Conservation (phyloP, 2,888 invertebrate species). For the Drosophila robusta region DNA sequence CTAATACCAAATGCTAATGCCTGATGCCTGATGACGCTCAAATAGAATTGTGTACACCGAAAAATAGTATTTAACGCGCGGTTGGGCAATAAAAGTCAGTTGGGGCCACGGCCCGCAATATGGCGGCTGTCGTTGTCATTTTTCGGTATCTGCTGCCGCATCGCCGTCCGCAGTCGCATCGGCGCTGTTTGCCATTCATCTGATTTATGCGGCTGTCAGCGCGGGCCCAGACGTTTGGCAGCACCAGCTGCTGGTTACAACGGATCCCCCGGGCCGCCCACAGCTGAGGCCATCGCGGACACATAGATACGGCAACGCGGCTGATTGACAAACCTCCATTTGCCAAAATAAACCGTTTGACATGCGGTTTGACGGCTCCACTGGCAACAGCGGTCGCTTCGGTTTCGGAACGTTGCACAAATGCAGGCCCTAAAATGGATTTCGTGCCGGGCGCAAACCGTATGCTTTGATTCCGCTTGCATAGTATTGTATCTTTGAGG, state of each 20-base stretch:
- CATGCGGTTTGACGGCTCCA: constrained; percentile 51
- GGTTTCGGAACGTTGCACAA: constrained; percentile 1
- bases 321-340: constrained; percentile 77
- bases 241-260: constrained; percentile 41
- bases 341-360: constrained; percentile 75
- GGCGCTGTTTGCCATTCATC: constrained; percentile 47
- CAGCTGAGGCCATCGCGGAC: constrained; percentile 36
- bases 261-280: background rate
- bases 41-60: constrained; percentile 44
- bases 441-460: constrained; percentile 21
- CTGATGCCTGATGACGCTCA: constrained; percentile 35
- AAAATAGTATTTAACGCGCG: constrained; percentile 62
- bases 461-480: constrained; percentile 35
- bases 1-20: constrained; percentile 23
- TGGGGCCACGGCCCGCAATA: constrained; percentile 45
- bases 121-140: constrained; percentile 26
- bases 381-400: constrained; percentile 9
- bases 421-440: constrained; percentile 25
- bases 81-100: constrained; percentile 59
- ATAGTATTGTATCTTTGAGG: constrained; percentile 20
- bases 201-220: constrained; percentile 75
- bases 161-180: constrained; percentile 23
- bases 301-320: constrained; percentile 34
- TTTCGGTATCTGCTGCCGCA: constrained; percentile 25
- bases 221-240: constrained; percentile 19